Base-by-base conservation (phyloP, 1,140 invertebrate genomes). In the Drosophila malerkotliana region DNA sequence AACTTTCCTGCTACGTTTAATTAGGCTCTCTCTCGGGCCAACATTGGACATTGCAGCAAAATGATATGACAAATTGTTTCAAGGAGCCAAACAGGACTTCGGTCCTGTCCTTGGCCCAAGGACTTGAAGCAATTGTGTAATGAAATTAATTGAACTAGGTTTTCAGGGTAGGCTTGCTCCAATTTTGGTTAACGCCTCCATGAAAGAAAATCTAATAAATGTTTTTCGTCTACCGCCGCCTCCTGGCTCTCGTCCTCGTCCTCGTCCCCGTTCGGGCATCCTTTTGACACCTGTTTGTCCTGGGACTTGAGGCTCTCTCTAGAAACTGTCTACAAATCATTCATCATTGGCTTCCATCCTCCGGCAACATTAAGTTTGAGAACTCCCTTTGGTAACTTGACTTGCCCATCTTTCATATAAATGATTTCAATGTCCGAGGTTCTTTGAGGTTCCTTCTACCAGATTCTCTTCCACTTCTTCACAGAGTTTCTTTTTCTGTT, bases 281-380 rank as follows among this genome's bases (percentile, higher is more conserved):
- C 67, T 67, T 74, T 87, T 82, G 79, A 79, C 82, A 87, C 82
- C 78, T 87, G 83, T 88, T 88, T 87, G 82, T 78, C 78, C 77
- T 28, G 44, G 69, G 58, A 21, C 21, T 21, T 21, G 21, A 21
- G 21, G 21, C 49, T 32, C 4, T 3, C 14, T 30, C 7, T 6
- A 48, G 48, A 48, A 67, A 83, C 80, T 76, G 78, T 82, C 82
- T 79, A 87, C 82, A 87, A 82, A 88, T 87, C 83, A 87, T 87
- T 79, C 82, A 82, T 88, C 82, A 87, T 82, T 68, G 61, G 32
- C 39, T 37, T 45, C 24, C n/a, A 12, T 41, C 37, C 62, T 15
- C 14, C 57, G 80, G 72, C 55, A 73, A 77, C 76, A 80, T 69
- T 66, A 71, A 63, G 59, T 52, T 24, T 24, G 41, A 62, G 66